Evolutionary conservation across 2,888 invertebrate genomes (phyloP).

Genomic region (Muscina levida): DNA sequence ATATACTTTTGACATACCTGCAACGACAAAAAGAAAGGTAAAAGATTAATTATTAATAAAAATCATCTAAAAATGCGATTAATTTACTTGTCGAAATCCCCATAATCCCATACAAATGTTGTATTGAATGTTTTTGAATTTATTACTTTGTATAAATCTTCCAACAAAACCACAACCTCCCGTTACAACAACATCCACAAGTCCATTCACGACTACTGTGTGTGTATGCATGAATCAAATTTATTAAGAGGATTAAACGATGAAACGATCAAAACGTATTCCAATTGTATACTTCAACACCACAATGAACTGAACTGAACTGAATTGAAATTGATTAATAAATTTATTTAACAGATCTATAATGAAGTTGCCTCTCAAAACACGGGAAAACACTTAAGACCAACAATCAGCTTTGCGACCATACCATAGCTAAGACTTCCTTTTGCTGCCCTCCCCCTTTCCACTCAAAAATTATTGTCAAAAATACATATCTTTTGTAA

Average conservation of each 20-base stretch:
- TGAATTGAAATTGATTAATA: constrained; percentile 23
- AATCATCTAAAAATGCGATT: not conserved
- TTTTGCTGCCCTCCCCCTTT: too few relatives aligned
- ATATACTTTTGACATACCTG: constrained; percentile 36
- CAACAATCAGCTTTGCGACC: too few relatives aligned
- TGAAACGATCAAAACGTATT: not conserved
- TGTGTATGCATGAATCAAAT: not conserved
- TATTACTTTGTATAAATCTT: too few relatives aligned
- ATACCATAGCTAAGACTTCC: too few relatives aligned
- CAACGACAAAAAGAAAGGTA: constrained; percentile 16
- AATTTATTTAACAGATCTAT: not conserved
- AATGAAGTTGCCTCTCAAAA: not conserved
- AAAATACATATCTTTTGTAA: too few relatives aligned
- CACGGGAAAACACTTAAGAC: constrained; percentile 11
- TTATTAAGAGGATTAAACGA: constrained; percentile 1
- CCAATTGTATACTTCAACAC: constrained; percentile 20
- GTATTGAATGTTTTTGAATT: not conserved
- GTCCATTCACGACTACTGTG: not conserved
- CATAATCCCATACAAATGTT: not conserved
- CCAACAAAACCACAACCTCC: too few relatives aligned
- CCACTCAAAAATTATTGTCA: too few relatives aligned
- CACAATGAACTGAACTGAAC: not conserved
- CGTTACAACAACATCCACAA: not conserved
- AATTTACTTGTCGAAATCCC: not conserved
- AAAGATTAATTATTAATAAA: constrained; percentile 7